These are phyloP conservation scores for Euura lappo DNA, from an alignment of 1,140 invertebrate species.

Conservation along the genomic window DNA sequence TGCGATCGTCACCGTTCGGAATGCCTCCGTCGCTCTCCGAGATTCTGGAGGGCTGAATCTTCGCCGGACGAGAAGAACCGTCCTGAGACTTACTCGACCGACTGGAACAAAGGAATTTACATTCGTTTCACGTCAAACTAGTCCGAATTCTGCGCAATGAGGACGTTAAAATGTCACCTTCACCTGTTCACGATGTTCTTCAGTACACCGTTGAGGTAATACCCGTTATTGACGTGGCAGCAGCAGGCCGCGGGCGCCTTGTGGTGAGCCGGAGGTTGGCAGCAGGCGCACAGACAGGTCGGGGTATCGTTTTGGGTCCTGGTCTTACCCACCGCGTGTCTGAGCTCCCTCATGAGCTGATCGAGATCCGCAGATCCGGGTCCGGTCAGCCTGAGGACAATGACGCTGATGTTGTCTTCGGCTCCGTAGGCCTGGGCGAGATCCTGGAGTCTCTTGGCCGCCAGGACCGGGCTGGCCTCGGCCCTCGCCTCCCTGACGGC, in stretches of 20 bases:
- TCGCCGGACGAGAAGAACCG: neutral
- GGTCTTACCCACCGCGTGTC: constrained; percentile 71
- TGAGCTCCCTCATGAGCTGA: constrained; percentile 75
- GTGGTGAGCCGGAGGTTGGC: constrained; percentile 42
- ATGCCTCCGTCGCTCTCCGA: constrained; percentile 41
- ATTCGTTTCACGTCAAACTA: too few species aligned
- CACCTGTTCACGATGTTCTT: constrained; percentile 54
- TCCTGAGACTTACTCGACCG: constrained; percentile 40
- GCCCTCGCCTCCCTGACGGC: constrained; percentile 77
- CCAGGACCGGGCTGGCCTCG: constrained; percentile 76
- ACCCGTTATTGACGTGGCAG: constrained; percentile 51
- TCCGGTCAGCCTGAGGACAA: constrained; percentile 74
- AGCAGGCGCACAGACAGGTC: constrained; percentile 58
- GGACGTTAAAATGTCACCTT: neutral
- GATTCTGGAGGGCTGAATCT: constrained; percentile 30
- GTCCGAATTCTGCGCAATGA: too few species aligned
- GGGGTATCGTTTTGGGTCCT: constrained; percentile 52
- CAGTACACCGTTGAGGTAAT: constrained; percentile 55
- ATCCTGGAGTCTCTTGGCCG: constrained; percentile 81
- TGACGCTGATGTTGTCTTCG: constrained; percentile 79
- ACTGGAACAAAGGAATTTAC: neutral
- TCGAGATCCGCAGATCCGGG: constrained; percentile 70
- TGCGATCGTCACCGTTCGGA: constrained; percentile 64
- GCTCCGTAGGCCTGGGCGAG: constrained; percentile 82
- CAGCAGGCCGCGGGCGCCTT: constrained; percentile 50